Percentiles rank a stretch among this genome's conserved stretches.
Conservation (phyloP, 2,797 vertebrate species). For the Neosilurus hyrtlii region DNA sequence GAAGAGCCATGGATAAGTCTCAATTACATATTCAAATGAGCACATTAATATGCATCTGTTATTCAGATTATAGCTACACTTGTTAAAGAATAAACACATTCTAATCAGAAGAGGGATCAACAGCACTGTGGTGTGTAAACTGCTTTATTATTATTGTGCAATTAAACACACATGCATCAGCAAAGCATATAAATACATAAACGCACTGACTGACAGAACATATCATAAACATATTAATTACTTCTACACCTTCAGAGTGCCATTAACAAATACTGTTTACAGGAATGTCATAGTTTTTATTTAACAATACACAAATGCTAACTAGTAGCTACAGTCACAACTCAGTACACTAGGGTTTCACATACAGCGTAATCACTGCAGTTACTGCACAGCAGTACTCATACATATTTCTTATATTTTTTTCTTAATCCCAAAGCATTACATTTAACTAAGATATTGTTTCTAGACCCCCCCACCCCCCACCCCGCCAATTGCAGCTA, state of each 20-base stretch:
- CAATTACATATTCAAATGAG: background rate
- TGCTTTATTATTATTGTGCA: constrained; percentile 1
- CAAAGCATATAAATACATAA: background rate
- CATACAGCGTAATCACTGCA: constrained; percentile 1
- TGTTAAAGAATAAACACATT: background rate
- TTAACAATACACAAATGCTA: constrained; percentile 10
- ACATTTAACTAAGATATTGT: background rate
- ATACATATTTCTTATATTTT: constrained; percentile 1
- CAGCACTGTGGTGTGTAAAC: background rate
- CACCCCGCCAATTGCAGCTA: too few relatives aligned
- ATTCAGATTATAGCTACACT: background rate
- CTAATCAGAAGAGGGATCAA: background rate
- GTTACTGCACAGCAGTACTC: constrained; percentile 49
- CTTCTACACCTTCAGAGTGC: background rate
- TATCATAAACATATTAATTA: background rate
- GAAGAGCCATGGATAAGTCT: too few relatives aligned
- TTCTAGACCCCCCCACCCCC: background rate
- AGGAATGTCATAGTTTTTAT: background rate
- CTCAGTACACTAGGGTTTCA: constrained; percentile 6
- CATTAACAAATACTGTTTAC: background rate
- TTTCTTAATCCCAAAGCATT: constrained; percentile 4
- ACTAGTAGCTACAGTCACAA: constrained; percentile 33
- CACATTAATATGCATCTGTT: background rate
- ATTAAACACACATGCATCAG: background rate
- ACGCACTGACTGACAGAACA: background rate